A percentile compares a stretch with the other conserved stretches of the same genome.
phyloP scores from a whole-genome alignment of 2,797 vertebrate genomes.

The Amniataba percoides region DNA sequence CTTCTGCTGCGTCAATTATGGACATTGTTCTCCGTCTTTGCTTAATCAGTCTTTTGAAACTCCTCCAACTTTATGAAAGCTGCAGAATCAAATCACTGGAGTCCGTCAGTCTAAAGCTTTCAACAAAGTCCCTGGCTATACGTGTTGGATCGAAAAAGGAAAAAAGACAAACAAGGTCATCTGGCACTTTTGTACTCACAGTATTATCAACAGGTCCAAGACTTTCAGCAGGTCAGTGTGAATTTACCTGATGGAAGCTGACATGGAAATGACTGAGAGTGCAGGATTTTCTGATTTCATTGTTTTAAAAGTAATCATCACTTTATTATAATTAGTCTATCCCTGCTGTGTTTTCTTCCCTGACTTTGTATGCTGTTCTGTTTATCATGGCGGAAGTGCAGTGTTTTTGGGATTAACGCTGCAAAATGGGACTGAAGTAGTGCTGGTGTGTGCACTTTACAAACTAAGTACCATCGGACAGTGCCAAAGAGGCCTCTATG shows the following conservation, averaged over 20 bases:
- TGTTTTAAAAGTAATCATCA: no score
- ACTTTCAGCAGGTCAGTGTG: not conserved
- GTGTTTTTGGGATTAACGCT: constrained; percentile 1
- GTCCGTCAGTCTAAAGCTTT: not conserved
- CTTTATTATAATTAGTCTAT: not conserved
- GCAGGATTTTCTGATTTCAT: not conserved
- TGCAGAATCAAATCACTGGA: not conserved
- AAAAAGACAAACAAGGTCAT: not conserved
- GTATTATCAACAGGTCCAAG: not conserved
- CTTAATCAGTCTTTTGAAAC: not conserved
- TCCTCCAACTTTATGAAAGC: not conserved
- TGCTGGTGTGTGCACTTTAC: not conserved
- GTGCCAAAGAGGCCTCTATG: not conserved
- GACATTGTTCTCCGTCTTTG: no score
- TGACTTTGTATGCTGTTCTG: not conserved
- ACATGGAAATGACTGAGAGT: not conserved
- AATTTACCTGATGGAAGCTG: not conserved
- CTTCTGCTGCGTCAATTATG: not conserved
- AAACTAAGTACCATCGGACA: constrained; percentile 7
- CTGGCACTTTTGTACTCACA: not conserved
- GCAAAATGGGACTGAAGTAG: not conserved
- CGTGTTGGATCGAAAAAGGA: not conserved
- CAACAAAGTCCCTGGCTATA: not conserved
- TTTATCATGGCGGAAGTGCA: not conserved
- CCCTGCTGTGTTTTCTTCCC: not conserved